Conservation (phyloP, 30 jellyfish, hydroid and myxozoan species). For the Turritopsis dohrnii region DNA sequence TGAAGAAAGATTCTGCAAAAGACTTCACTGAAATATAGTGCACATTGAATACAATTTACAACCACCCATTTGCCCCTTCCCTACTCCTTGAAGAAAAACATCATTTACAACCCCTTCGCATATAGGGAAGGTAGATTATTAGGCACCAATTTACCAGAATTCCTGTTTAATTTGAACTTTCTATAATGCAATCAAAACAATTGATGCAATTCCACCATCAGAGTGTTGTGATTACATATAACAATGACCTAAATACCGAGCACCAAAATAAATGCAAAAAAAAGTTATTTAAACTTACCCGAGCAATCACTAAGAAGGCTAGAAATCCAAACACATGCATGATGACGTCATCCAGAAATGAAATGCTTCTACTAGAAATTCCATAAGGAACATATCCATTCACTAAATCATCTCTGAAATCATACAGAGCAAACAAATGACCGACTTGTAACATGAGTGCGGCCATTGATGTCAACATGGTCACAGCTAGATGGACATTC, state of each 20-base stretch:
- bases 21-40: too few relatives aligned
- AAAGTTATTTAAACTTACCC: constrained; percentile 38
- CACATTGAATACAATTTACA: too few relatives aligned
- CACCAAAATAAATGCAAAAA: not conserved
- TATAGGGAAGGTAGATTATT: too few relatives aligned
- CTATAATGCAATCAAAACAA: too few relatives aligned
- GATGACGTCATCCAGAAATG: constrained; percentile 43
- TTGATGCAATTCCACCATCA: too few relatives aligned
- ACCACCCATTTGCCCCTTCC: too few relatives aligned
- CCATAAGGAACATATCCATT: constrained; percentile 57
- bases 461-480: constrained; percentile 18
- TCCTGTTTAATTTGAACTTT: too few relatives aligned
- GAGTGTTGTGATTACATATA: too few relatives aligned
- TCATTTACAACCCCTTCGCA: too few relatives aligned
- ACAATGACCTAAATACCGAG: not conserved
- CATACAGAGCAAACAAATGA: constrained; percentile 32
- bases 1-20: too few relatives aligned
- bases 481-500: constrained; percentile 38
- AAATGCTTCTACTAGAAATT: constrained; percentile 30
- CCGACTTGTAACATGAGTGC: constrained; percentile 43
- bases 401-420: constrained; percentile 27
- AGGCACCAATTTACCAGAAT: too few relatives aligned
- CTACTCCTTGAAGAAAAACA: too few relatives aligned
- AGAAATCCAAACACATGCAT: constrained; percentile 58
- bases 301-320: constrained; percentile 41